Base-by-base conservation (phyloP, 1,140 invertebrate genomes). In the Mya arenaria region DNA sequence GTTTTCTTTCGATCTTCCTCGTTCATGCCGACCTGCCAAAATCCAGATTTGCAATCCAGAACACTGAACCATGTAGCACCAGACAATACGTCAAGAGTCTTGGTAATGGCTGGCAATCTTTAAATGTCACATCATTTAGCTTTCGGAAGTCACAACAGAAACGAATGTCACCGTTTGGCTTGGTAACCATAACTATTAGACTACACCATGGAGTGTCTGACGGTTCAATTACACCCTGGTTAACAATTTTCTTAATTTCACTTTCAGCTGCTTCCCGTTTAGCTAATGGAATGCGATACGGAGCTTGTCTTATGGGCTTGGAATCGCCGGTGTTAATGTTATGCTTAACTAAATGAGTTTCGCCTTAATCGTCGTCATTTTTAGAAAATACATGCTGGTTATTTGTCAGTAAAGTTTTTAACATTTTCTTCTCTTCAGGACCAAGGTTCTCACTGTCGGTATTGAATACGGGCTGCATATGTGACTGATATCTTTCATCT, bases 101-200 rank as follows among this genome's bases (percentile, higher is more conserved):
- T 80, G 5, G 69, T 56, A 23, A 83, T 65, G 84, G 73, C 15
- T 79, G 66, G 19, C 17, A 23, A 55, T 83, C 68, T 63, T 73
- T 84, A 19, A 58, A n/a, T 10, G 84, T 84, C 3, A 37, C 23
- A 37, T 52, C 17, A 71, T 87, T 90, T 17, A 86, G 37, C 52
- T 60, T 79, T 55, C 85, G 93, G 88, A 92, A 94, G 88, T 95
- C 94, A 4, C 89, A 92, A 87, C 94, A 94, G 34, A 94, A 88
- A 39, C 94, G 75, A 44, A 93, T 84, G 25, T 87, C 81, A 17
- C 92, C 93, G 86, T 94, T 86, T 0, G 89, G 60, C 74, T 94
- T 94, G 13, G 88, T 58, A 0, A 94, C 92, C 15, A 92, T 89
- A 1, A 94, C 94, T 19, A 94, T 81, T 4, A 94, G 93, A 13